phyloP scores from a whole-genome alignment of 2,113 vertebrate species.

The Bungarus multicinctus region DNA sequence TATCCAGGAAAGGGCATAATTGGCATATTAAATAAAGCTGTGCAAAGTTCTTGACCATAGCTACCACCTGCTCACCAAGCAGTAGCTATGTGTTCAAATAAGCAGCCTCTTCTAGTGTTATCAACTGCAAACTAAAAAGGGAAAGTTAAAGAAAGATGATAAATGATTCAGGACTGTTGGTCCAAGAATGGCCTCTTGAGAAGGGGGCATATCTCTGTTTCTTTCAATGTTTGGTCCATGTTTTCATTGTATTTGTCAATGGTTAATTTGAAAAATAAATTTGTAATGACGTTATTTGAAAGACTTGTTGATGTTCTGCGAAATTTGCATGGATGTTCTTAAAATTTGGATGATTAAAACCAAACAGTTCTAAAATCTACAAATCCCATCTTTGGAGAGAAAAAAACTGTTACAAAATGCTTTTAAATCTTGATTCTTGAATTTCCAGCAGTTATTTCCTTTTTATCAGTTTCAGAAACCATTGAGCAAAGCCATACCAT shows the following conservation, averaged over 20 bases:
- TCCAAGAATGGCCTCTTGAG: neutral
- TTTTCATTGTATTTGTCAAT: neutral
- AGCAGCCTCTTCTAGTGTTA: neutral
- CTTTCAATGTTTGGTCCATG: neutral
- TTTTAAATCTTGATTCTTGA: neutral
- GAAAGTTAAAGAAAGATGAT: neutral
- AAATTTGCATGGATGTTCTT: neutral
- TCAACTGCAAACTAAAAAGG: neutral
- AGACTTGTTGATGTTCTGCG: neutral
- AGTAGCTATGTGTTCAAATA: neutral
- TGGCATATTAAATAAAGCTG: neutral
- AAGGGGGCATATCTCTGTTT: neutral
- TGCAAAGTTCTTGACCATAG: neutral
- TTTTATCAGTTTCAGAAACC: neutral
- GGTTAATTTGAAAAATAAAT: neutral
- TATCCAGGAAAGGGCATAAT: neutral
- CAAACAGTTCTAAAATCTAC: neutral
- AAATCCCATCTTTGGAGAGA: neutral
- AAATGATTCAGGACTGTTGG: neutral
- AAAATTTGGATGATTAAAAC: neutral
- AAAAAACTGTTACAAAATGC: neutral
- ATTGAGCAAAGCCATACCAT: fast-evolving
- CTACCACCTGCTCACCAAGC: neutral
- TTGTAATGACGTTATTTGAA: neutral
- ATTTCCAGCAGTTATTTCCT: neutral